Evolutionary conservation across 2,888 invertebrate species (phyloP), one percentile per base, ranked within the genome.

Genomic region (Drosophila trichaetosa): DNA sequence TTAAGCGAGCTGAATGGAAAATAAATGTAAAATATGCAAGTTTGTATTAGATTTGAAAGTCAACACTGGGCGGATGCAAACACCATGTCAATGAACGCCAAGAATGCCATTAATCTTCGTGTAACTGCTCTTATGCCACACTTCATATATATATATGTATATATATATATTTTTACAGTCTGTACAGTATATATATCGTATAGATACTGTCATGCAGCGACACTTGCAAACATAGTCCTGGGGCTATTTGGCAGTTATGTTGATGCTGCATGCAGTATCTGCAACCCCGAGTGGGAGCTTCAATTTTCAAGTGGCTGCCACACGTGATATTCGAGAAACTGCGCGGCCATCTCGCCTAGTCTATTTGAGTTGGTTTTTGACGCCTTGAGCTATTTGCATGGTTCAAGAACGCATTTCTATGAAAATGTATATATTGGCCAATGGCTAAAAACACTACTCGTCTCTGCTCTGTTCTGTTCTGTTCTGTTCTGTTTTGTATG

Each of bases 41-140:
- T 46, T 62, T 48, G 11, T 46, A 36, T 53, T 53, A 42, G 51
- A 52, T 51, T 56, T 54, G 49, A 29, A 27, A 61, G 51, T 38
- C 36, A 49, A 61, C 59, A 21, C 46, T 38, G 56, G 61, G 59
- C 46, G 60, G 31, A 71, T 64, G 63, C 73, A 72, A 51, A 62
- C 49, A 53, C 36, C 71, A 66, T 67, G 79, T 82, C 79, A 79
- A 82, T 79, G 79, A 64, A 82, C 69, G 73, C 58, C 54, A 62
- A 69, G 61, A 69, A 66, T 62, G 73, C 86, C 90, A 83, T 89
- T 88, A 85, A 90, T 88, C 81, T 83, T 84, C 65, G 40, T 74
- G 69, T 59, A 68, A 71, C 33, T 73, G 78, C 72, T 73, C 57
- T 46, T 38, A 36, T 33, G 34, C 34, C n/a, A 21, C 27, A 38